Base-by-base conservation (phyloP, 2,888 invertebrate genomes). In the Coenonympha glycerion region DNA sequence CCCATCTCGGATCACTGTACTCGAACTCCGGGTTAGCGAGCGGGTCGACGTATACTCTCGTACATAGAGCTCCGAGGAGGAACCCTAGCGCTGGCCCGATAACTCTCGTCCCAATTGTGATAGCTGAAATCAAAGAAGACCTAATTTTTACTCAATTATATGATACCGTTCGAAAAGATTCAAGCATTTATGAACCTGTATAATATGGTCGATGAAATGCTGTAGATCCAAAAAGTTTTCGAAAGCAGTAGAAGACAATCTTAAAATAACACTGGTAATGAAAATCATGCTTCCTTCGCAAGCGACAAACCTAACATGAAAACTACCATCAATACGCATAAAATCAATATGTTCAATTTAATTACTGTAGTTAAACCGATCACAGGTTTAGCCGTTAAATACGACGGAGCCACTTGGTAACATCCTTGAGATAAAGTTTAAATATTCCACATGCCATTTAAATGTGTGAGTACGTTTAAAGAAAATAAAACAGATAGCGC, bases 21-120 rank as follows among this genome's bases (percentile, higher is more conserved):
- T 92, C 91, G 65, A 94, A 93, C 58, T 91, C 92, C 0, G 94
- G 93, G 72, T 91, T 90, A 8, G 87, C 79, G 2, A 92, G 88
- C 15, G 96, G 91, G 77, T 96, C 92, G 31, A 95, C 95, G 79
- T 96, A 96, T 59, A 96, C 89, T 65, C 94, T 91, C 1, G 96
- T 96, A 78, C 96, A 96, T 30, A 96, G 84, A 2, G 96, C 95
- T 22, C 96, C 96, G 21, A 97, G 90, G 50, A 96, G 92, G 73
- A 96, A 97, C 3, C 97, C 96, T 21, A 95, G 88, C 0, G 96
- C 95, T 0, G 97, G 97, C 0, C 97, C 97, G 51, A 97, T 89
- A 55, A 97, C 96, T 56, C 96, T 88, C 46, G 96, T 95, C 46
- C 96, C 96, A 66, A 96, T 96, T 19, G 96, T 96, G 59, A 96